Evolutionary conservation across 2,797 vertebrate genomes (phyloP).

Genomic region (Notolepis coatsorum): DNA sequence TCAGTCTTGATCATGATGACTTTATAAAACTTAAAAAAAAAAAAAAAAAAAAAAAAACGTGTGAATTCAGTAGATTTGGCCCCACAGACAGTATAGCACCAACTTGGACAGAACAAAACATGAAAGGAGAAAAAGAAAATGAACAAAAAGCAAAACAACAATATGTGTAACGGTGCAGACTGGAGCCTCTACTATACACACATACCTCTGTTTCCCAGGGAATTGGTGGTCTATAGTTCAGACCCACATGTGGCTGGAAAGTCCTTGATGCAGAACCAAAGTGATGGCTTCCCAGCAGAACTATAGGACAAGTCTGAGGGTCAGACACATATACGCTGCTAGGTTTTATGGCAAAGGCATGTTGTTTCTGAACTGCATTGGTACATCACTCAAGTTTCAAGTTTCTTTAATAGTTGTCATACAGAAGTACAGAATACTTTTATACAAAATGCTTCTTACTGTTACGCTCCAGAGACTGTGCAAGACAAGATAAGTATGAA

Average conservation of each 20-base stretch:
- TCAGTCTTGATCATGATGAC: no score
- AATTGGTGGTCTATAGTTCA: conserved; percentile 26
- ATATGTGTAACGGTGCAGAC: conserved; percentile 9
- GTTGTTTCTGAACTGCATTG: conserved; percentile 40
- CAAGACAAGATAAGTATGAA: no score
- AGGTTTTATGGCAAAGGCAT: conserved; percentile 54
- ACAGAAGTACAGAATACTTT: no score
- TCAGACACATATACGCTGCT: conserved; percentile 31
- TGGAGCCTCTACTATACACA: no score
- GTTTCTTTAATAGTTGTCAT: no score
- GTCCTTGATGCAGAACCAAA: conserved; percentile 48
- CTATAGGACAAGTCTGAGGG: conserved; percentile 64
- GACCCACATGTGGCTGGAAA: conserved; percentile 38
- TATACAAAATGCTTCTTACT: no score
- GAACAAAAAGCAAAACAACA: background rate
- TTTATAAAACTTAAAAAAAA: no score
- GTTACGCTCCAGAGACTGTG: no score
- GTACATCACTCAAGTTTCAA: no score
- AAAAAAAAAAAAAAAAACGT: background rate
- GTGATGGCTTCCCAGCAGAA: conserved; percentile 63
- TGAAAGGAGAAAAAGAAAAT: conserved; percentile 1
- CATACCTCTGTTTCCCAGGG: conserved; percentile 29
- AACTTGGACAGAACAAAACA: no score
- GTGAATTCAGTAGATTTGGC: no score
- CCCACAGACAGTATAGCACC: no score